phyloP scores from a whole-genome alignment of 2,888 invertebrate genomes.

The Esperia sulphurella region DNA sequence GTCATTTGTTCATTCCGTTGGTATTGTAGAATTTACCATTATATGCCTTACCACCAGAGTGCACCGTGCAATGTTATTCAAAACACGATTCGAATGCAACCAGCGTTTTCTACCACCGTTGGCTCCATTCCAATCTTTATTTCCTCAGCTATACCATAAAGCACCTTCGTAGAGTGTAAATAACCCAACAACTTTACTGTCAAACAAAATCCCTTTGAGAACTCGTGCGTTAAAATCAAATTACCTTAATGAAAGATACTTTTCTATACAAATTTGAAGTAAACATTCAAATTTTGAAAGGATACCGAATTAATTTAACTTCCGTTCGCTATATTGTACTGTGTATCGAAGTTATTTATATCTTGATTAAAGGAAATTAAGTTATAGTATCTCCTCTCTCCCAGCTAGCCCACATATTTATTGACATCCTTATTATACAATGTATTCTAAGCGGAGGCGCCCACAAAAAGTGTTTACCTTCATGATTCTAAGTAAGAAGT shows the following conservation, averaged over 20 bases:
- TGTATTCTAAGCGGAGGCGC: too few species aligned
- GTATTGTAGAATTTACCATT: background rate
- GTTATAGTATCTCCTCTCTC: too few species aligned
- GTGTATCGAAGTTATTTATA: too few species aligned
- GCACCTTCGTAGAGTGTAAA: conserved; percentile 43
- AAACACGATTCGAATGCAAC: conserved; percentile 42
- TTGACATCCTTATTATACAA: too few species aligned
- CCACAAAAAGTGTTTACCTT: too few species aligned
- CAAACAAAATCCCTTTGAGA: conserved; percentile 47
- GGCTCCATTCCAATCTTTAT: conserved; percentile 58
- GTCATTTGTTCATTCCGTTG: conserved; percentile 7
- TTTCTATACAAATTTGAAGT: too few species aligned
- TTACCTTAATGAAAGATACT: conserved; percentile 18
- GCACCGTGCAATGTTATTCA: conserved; percentile 41
- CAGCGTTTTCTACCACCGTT: conserved; percentile 36
- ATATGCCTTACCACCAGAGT: conserved; percentile 7
- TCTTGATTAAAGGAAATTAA: too few species aligned
- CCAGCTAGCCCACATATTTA: too few species aligned
- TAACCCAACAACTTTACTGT: conserved; percentile 44
- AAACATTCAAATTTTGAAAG: too few species aligned
- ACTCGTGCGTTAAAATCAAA: conserved; percentile 37
- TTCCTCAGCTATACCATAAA: conserved; percentile 37
- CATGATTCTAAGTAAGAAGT: too few species aligned
- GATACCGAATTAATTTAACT: too few species aligned
- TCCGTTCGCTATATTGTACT: too few species aligned